A percentile compares a stretch with the other conserved stretches of the same genome.
phyloP scores from a whole-genome alignment of 1,140 invertebrate genomes.

The Conus ventricosus region DNA sequence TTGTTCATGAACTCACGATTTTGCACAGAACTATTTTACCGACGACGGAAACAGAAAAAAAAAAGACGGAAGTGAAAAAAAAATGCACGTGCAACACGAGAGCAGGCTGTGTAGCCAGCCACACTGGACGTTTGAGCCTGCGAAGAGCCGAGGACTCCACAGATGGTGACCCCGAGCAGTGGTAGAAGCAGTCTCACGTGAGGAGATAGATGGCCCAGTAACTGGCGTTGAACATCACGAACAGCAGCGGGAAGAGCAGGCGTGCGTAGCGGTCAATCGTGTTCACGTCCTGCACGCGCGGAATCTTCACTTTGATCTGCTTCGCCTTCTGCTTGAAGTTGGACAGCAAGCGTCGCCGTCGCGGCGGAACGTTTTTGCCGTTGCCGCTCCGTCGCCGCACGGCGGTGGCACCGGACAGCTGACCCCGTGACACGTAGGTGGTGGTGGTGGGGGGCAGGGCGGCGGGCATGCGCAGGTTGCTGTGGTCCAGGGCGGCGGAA shows the following conservation, averaged over 20 bases:
- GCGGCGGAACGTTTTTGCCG: slow-evolving; percentile 40
- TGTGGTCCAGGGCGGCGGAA: slow-evolving; percentile 37
- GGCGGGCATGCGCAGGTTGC: slow-evolving; percentile 64
- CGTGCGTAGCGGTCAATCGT: slow-evolving; percentile 97
- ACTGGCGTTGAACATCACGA: slow-evolving; percentile 92
- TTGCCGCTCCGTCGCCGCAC: slow-evolving; percentile 58
- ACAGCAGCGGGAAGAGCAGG: slow-evolving; percentile 94
- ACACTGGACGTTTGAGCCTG: too few species aligned
- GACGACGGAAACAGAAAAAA: background rate
- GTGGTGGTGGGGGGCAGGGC: slow-evolving; percentile 53
- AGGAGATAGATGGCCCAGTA: slow-evolving; percentile 94
- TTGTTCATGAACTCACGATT: background rate
- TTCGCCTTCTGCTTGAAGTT: slow-evolving; percentile 68
- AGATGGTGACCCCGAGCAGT: background rate
- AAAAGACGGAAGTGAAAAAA: background rate
- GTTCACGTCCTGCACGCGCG: slow-evolving; percentile 96
- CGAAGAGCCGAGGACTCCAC: background rate
- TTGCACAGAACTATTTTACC: background rate
- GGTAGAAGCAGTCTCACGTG: slow-evolving; percentile 30
- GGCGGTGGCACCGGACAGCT: slow-evolving; percentile 41
- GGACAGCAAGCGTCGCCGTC: slow-evolving; percentile 64
- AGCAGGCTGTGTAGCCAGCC: too few species aligned
- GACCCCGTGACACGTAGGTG: slow-evolving; percentile 55
- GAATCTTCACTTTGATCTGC: slow-evolving; percentile 79
- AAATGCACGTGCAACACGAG: background rate